Evolutionary conservation across 2,797 vertebrate species (phyloP).

Genomic region (Urophycis tenuis): DNA sequence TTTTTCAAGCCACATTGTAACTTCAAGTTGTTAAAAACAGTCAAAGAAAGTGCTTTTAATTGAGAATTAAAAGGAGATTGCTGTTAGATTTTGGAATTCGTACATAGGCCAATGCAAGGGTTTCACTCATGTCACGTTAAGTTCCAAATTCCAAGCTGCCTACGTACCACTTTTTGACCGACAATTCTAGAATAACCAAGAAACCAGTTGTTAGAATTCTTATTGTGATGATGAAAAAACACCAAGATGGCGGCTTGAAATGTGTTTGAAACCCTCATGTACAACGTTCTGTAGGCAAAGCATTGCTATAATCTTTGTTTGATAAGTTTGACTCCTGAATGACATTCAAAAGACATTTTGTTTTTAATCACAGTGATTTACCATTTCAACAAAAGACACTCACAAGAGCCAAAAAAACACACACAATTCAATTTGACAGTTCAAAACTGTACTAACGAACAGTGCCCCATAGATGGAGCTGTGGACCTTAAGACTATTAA

Average conservation of each 20-base stretch:
- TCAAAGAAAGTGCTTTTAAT: background rate
- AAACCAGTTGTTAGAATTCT: too few species aligned
- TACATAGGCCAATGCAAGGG: too few species aligned
- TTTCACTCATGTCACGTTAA: background rate
- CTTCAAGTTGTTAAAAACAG: background rate
- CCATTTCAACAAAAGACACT: background rate
- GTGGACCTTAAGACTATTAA: background rate
- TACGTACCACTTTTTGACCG: background rate
- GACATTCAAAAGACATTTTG: background rate
- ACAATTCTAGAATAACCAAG: background rate
- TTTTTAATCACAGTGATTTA: background rate
- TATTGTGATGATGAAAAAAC: too few species aligned
- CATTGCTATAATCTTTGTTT: background rate
- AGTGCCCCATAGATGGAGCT: background rate
- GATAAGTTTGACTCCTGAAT: constrained; percentile 1
- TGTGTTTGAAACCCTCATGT: background rate
- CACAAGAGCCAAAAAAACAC: background rate
- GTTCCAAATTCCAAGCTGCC: background rate
- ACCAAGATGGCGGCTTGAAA: background rate
- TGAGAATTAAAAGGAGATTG: background rate
- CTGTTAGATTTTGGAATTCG: background rate
- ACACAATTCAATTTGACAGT: background rate
- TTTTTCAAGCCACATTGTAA: constrained; percentile 28
- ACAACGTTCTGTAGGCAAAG: background rate
- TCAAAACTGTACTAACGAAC: background rate